These are phyloP conservation scores for Tribolium madens DNA, from an alignment of 1,140 invertebrate species.

Conservation along the genomic window DNA sequence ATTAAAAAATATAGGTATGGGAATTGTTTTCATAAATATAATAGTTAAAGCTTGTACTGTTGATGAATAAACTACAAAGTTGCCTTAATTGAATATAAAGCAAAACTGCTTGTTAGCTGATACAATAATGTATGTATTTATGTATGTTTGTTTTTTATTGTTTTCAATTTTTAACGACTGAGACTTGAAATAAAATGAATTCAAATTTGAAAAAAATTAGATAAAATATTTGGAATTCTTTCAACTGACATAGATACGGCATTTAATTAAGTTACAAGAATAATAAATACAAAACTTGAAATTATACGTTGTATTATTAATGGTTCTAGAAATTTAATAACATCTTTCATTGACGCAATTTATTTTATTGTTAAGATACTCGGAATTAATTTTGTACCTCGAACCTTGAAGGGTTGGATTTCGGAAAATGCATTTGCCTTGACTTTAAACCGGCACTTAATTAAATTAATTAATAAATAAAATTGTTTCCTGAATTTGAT, in stretches of 20 bases:
- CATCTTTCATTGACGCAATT: neutral
- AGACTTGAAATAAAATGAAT: neutral
- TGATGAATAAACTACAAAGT: neutral
- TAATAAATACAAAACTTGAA: neutral
- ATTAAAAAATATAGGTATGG: neutral
- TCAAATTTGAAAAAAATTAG: neutral
- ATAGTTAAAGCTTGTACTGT: neutral
- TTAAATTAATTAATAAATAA: constrained; percentile 12
- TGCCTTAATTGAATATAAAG: neutral
- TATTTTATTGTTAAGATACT: neutral
- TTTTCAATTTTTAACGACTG: neutral
- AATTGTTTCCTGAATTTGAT: neutral
- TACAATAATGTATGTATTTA: neutral
- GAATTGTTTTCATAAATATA: neutral
- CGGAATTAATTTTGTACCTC: neutral
- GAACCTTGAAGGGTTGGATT: neutral
- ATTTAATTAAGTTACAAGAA: neutral
- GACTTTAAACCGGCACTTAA: neutral
- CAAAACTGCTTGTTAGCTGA: neutral
- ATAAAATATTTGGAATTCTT: neutral
- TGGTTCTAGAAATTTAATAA: neutral
- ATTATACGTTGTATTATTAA: neutral
- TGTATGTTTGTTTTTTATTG: neutral
- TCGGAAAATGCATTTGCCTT: constrained; percentile 15
- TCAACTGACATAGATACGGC: neutral